Evolutionary conservation across 2,888 invertebrate genomes (phyloP).

Genomic region (Pyrocoelia pectoralis): DNA sequence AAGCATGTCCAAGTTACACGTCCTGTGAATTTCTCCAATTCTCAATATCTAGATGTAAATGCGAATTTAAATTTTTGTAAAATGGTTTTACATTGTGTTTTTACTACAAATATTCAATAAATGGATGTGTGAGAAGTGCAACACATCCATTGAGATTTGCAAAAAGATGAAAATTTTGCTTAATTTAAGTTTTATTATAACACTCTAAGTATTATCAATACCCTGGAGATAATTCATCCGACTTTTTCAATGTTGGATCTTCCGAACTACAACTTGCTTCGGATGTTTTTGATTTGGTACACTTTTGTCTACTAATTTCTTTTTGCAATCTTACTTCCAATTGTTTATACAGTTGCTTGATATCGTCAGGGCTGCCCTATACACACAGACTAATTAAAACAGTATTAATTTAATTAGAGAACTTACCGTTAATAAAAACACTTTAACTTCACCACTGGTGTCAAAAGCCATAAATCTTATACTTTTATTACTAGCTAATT

Average conservation of each 20-base stretch:
- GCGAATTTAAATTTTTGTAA: background rate
- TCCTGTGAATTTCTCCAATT: background rate
- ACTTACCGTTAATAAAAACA: slow-evolving; percentile 84
- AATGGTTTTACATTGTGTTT: background rate
- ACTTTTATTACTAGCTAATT: slow-evolving; percentile 86
- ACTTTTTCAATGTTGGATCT: background rate
- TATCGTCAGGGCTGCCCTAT: slow-evolving; percentile 74
- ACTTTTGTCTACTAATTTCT: slow-evolving; percentile 52
- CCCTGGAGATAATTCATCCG: background rate
- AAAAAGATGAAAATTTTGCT: background rate
- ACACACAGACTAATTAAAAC: slow-evolving; percentile 21
- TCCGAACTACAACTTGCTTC: background rate
- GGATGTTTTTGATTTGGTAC: slow-evolving; percentile 57
- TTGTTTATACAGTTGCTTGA: slow-evolving; percentile 70
- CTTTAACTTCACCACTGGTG: slow-evolving; percentile 81
- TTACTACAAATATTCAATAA: background rate
- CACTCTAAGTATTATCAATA: background rate
- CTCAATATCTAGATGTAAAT: background rate
- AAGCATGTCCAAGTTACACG: background rate
- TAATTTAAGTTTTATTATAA: background rate
- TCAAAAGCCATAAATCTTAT: slow-evolving; percentile 89
- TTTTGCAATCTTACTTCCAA: slow-evolving; percentile 67
- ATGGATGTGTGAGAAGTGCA: background rate
- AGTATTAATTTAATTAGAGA: no score
- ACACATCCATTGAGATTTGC: background rate